Evolutionary conservation across 1,140 invertebrate genomes (phyloP).

Genomic region (Drosophila nasuta): DNA sequence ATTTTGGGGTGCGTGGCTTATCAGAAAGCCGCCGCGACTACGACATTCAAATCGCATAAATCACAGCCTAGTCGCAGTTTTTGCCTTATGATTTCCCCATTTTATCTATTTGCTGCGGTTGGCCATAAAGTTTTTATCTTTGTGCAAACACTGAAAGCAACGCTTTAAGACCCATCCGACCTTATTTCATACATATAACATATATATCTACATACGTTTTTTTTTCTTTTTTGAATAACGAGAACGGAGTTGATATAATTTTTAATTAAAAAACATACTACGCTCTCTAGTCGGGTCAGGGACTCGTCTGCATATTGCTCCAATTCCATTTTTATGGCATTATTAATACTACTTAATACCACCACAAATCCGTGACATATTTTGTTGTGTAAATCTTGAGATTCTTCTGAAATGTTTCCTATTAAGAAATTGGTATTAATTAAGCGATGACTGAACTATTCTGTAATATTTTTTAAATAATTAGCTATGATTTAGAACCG

Average conservation of each 20-base stretch:
- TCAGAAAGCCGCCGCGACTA: conserved; percentile 51
- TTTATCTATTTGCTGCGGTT: conserved; percentile 76
- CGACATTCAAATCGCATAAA: conserved; percentile 76
- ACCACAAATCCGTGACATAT: neutral
- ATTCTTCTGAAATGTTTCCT: neutral
- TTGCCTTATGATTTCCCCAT: conserved; percentile 58
- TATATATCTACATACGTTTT: neutral
- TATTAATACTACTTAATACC: conserved; percentile 8
- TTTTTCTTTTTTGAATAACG: conserved; percentile 26
- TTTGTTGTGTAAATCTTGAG: conserved; percentile 2
- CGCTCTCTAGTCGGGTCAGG: conserved; percentile 31
- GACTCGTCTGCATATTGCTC: conserved; percentile 7
- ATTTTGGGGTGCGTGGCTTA: conserved; percentile 66
- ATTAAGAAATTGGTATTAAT: neutral
- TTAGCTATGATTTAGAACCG: conserved; percentile 20
- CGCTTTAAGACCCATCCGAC: conserved; percentile 72
- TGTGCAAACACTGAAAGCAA: conserved; percentile 69
- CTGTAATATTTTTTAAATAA: conserved; percentile 2
- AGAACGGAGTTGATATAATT: conserved; percentile 26
- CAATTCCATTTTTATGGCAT: conserved; percentile 17
- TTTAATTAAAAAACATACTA: conserved; percentile 46
- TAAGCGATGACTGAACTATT: no score
- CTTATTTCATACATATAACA: conserved; percentile 56
- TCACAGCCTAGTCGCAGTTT: conserved; percentile 76
- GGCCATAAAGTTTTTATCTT: conserved; percentile 79